These are phyloP conservation scores for Lasioglossum zephyrum DNA, from an alignment of 2,888 invertebrate species.

Conservation along the genomic window DNA sequence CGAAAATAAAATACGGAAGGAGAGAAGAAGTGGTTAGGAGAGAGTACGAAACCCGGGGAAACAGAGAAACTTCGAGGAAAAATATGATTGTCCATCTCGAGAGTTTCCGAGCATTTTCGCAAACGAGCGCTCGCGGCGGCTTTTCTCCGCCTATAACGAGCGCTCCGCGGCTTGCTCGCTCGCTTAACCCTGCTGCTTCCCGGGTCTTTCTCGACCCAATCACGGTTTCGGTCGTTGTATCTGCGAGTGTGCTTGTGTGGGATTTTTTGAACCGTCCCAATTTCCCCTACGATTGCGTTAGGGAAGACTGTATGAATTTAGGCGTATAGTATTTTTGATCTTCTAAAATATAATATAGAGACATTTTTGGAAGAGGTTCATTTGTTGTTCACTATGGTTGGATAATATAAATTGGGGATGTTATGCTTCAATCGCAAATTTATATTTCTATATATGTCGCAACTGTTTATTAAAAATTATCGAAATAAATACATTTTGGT, in stretches of 20 bases:
- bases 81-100: constrained; percentile 50
- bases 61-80: not conserved
- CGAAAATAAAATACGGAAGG: not conserved
- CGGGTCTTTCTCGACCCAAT: constrained; percentile 1
- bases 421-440: too few relatives aligned
- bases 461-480: not conserved
- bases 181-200: constrained; percentile 26
- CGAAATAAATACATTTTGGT: not conserved
- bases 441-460: not conserved
- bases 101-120: constrained; percentile 60
- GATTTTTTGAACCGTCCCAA: not conserved
- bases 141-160: constrained; percentile 45
- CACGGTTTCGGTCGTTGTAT: not conserved
- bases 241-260: not conserved
- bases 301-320: not conserved
- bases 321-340: not conserved
- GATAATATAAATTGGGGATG: too few relatives aligned
- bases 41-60: not conserved
- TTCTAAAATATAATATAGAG: not conserved
- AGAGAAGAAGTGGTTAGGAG: not conserved
- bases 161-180: constrained; percentile 53
- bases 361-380: not conserved
- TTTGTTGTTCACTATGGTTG: not conserved
- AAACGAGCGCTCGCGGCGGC: constrained; percentile 48
- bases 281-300: not conserved